A percentile compares a stretch with the other conserved stretches of the same genome.
phyloP scores from a whole-genome alignment of 2,888 invertebrate genomes.

The Hydriomena furcata region DNA sequence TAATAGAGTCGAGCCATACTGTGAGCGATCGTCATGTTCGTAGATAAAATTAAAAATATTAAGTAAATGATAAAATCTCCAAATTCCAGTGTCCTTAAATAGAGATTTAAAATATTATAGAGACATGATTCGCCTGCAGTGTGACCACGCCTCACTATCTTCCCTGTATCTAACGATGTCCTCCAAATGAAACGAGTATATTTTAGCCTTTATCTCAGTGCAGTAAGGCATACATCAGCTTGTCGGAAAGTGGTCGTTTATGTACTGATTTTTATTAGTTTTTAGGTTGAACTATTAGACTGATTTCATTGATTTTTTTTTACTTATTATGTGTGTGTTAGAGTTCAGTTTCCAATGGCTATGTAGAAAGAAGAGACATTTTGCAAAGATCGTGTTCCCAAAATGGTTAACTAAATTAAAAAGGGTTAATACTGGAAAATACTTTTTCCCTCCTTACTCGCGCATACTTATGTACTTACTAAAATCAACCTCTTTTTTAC shows the following conservation, averaged over 20 bases:
- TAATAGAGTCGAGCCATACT: constrained; percentile 11
- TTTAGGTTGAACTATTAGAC: constrained; percentile 69
- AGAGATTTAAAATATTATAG: constrained; percentile 17
- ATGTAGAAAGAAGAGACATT: not conserved
- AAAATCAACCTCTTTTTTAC: too few species aligned
- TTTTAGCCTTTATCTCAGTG: constrained; percentile 15
- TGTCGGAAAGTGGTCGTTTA: constrained; percentile 10
- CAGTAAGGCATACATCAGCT: constrained; percentile 5
- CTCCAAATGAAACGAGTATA: constrained; percentile 12
- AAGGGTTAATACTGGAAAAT: too few species aligned
- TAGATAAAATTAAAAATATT: constrained; percentile 6
- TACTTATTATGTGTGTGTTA: constrained; percentile 35
- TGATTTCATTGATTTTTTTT: constrained; percentile 62
- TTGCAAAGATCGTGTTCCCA: too few species aligned
- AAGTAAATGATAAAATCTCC: constrained; percentile 17
- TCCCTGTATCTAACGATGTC: constrained; percentile 7
- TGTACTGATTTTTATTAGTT: constrained; percentile 48
- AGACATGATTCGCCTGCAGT: constrained; percentile 20
- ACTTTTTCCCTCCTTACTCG: too few species aligned
- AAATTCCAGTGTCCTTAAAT: constrained; percentile 26
- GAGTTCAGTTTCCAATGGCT: constrained; percentile 10
- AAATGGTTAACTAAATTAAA: too few species aligned
- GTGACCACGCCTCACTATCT: constrained; percentile 11
- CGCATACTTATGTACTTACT: too few species aligned
- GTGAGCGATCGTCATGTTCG: constrained; percentile 12